Evolutionary conservation across 2,113 vertebrate genomes (phyloP).

Genomic region (Callopanchax toddi): DNA sequence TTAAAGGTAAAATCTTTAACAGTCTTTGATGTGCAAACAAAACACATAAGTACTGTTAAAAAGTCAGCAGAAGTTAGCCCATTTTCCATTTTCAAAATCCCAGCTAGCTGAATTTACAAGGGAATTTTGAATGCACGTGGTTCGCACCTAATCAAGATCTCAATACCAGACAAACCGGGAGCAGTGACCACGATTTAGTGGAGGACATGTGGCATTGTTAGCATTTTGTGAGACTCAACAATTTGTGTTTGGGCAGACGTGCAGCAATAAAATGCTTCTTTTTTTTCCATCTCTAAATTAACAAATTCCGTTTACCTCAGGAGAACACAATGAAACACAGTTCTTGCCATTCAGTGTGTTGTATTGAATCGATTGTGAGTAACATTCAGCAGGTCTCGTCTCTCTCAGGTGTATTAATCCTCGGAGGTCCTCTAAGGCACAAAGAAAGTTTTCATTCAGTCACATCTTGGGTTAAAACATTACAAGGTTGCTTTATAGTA

Average conservation of each 20-base stretch:
- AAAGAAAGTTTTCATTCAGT: conserved; percentile 15
- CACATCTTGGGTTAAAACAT: conserved; percentile 7
- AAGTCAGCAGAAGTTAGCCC: too few species aligned
- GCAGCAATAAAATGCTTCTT: conserved; percentile 32
- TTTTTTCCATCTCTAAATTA: conserved; percentile 43
- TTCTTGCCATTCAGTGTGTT: conserved; percentile 13
- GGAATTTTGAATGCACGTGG: too few species aligned
- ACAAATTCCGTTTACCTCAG: conserved; percentile 23
- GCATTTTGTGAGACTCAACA: conserved; percentile 34
- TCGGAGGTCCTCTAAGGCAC: conserved; percentile 7
- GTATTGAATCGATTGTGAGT: conserved; percentile 7
- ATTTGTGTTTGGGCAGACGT: conserved; percentile 11
- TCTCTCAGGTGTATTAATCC: conserved; percentile 36
- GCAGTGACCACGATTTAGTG: conserved; percentile 6
- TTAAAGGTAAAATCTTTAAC: too few species aligned
- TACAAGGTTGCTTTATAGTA: conserved; percentile 11
- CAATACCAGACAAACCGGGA: neutral
- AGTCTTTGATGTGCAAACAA: too few species aligned
- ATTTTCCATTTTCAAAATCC: too few species aligned
- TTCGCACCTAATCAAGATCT: too few species aligned
- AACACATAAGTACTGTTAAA: too few species aligned
- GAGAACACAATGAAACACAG: conserved; percentile 18
- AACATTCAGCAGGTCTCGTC: conserved; percentile 18
- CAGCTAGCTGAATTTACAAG: too few species aligned
- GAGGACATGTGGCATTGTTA: conserved; percentile 30